Base-by-base conservation (phyloP, 1,140 invertebrate species). In the Brachionus asplanchnoidis region DNA sequence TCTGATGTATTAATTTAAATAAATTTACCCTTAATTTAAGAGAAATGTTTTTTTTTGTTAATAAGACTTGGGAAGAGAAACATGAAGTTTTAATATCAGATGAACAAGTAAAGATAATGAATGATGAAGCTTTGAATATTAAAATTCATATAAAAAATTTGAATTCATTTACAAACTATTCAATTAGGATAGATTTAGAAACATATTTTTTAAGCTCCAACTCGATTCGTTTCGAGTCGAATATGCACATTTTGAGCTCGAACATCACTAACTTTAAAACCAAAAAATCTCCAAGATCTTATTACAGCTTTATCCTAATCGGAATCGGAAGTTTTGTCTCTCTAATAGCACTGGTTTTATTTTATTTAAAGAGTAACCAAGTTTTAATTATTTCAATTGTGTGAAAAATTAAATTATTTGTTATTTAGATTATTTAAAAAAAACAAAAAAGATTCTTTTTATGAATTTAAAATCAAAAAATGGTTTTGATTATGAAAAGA, bases 131-230 rank as follows among this genome's bases (percentile, higher is more conserved):
- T 28, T 36, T 68, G 11, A 26, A 44, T 65, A 8, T 65, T n/a
- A 68, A 44, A 56, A 65, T 65, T 32, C 20, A 3, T 11, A 17
- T 82, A 7, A 36, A 82, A 65, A 68, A 68, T 14, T 82, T 82
- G 17, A 65, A 11, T 23, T 26, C 50, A 12, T 65, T 42, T 14
- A 65, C 53, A 82, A 65, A 82, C 28, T 82, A 82, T 66, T 82
- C 79, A 8, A 12, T 82, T 20, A 82, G 26, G 65, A 42, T 82
- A 32, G 79, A 82, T 12, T 26, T 66, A 2, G 79, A 82, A 26
- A 82, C 53, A 40, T 68, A 82, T 82, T 40, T 26, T 82, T 23
- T 28, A 36, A 65, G 66, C 11, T 20, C 53, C 23, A 65, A 82
- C 17, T 26, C 23, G 17, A 40, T 42, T 40, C 28, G 68, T 40